Evolutionary conservation across 2,888 invertebrate species (phyloP).

Genomic region (Drosophila paracracens): DNA sequence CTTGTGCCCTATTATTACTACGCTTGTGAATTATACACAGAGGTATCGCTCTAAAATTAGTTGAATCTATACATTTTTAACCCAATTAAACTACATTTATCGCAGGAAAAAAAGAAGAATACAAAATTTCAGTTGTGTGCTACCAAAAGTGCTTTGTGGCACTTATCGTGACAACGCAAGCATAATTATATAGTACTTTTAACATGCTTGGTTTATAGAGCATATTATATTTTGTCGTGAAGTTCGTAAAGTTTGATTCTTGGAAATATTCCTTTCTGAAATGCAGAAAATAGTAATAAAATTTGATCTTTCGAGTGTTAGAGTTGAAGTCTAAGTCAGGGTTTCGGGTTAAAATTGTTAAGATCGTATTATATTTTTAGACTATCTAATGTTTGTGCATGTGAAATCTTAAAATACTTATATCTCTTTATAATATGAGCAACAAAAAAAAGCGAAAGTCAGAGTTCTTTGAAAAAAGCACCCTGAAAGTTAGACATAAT

Average conservation of each 20-base stretch:
- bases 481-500: not conserved
- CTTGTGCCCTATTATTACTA: not conserved
- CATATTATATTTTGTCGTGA: not conserved
- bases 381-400: not conserved
- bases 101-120: not conserved
- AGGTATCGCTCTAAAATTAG: not conserved
- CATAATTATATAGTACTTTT: not conserved
- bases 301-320: not conserved
- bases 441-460: not conserved
- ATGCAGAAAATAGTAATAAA: not conserved
- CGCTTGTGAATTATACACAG: not conserved
- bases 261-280: not conserved
- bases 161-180: not conserved
- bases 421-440: not conserved
- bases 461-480: not conserved
- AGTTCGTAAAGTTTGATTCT: not conserved
- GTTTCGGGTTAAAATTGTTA: not conserved
- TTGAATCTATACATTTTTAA: not conserved
- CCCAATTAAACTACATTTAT: not conserved
- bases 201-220: no score
- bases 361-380: not conserved
- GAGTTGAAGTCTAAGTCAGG: not conserved
- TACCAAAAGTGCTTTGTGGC: not conserved
- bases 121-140: not conserved
- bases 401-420: not conserved